Percentiles rank a stretch among this genome's conserved stretches.
Conservation (phyloP, 1,140 invertebrate species). For the Rhyacophila brunnea region DNA sequence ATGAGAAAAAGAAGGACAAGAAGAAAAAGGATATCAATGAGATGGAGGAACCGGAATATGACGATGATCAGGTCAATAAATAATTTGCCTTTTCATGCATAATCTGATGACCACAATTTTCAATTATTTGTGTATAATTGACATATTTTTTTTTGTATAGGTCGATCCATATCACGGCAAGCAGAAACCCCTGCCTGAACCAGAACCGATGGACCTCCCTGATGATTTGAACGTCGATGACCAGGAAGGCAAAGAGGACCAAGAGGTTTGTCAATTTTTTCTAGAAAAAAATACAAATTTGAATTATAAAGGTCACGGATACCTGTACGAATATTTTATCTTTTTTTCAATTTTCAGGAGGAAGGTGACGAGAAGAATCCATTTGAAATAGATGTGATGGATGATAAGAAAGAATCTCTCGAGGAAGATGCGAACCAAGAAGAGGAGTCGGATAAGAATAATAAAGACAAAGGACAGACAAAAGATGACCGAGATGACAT, state of each 20-base stretch:
- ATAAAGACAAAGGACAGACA: constrained; percentile 48
- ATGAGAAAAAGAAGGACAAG: constrained; percentile 56
- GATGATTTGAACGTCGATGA: constrained; percentile 84
- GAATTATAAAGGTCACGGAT: no score
- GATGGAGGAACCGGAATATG: constrained; percentile 72
- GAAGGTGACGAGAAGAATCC: constrained; percentile 72
- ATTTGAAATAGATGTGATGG: constrained; percentile 80
- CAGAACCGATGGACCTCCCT: constrained; percentile 82
- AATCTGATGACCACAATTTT: no score
- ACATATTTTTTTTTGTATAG: constrained; percentile 32
- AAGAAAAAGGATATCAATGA: constrained; percentile 74
- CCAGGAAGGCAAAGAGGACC: constrained; percentile 55
- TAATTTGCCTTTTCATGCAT: no score
- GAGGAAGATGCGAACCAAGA: constrained; percentile 40
- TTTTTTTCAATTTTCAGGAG: constrained; percentile 40
- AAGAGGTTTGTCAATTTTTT: constrained; percentile 44
- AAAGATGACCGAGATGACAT: constrained; percentile 50
- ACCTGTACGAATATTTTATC: no score
- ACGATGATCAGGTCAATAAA: constrained; percentile 75
- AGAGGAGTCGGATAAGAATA: constrained; percentile 44
- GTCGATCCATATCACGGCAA: constrained; percentile 84
- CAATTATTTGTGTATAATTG: no score
- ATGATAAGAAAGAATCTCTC: constrained; percentile 53
- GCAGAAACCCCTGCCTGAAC: constrained; percentile 69
- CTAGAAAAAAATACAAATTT: no score